Base-by-base conservation (phyloP, 2,888 invertebrate species). In the Therioaphis trifolii region DNA sequence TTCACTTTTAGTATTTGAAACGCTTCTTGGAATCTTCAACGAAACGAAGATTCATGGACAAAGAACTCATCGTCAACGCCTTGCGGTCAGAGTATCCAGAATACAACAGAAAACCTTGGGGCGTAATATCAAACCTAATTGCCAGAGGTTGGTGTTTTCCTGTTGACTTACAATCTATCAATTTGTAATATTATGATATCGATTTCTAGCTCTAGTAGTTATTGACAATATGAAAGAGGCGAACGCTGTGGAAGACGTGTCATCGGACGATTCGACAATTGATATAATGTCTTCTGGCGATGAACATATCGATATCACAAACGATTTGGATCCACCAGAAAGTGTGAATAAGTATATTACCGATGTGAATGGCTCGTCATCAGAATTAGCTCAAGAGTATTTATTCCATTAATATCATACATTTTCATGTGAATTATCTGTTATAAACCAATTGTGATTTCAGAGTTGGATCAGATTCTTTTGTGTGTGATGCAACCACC, bases 11-110 rank as follows among this genome's bases (percentile, higher is more conserved):
- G 80, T 80, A 55, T 61, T 61, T 80, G 61, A 72, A 80, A 5
- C 21, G 14, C 1, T 61, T 46, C 15, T 1, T 80, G 43, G 61
- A 18, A 46, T 21, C 71, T 0, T 12, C 71, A 3, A 61, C 12
- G n/a, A 55, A 72, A 58, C 21, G 43, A 12, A 58, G 27, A 18
- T 77, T 84, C 55, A 92, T 96, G 86, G 95, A 96, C 90, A 93
- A 95, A 84, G 93, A 93, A 88, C 92, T 93, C 88, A 95, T 96
- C 94, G 94, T 95, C 87, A 93, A 94, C 88, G 92, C 92, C 87
- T 90, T 96, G 78, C 94, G 94, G 89, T 92, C 91, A 87, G 92
- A 92, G 87, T 93, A 92, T 87, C 90, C 93, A 82, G 96, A 96
- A 87, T 97, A 96, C 90, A 91, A 92, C 84, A 93, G 93, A 87